Base-by-base conservation (phyloP, 2,797 vertebrate genomes). In the Acanthornis magna region DNA sequence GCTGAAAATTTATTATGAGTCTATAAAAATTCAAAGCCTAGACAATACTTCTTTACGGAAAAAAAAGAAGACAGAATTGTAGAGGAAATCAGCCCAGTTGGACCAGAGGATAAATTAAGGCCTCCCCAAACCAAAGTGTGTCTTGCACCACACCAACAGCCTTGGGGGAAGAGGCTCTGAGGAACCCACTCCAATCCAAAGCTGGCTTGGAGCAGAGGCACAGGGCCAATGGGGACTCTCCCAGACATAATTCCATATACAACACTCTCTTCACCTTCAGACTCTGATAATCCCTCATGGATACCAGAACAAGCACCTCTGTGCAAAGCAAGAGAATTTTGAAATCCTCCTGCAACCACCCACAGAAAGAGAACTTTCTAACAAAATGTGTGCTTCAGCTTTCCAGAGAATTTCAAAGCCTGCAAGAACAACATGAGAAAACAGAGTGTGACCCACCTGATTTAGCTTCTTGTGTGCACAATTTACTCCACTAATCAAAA, bases 401-500 rank as follows among this genome's bases (percentile, higher is more conserved):
- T 36, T 7, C 18, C 27, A 3, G 16, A 45, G 7, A 34, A 25
- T 7, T 5, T 13, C 27, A 70, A n/a, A 66, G 16, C 26, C 22
- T 6, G 6, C 27, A 55, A 47, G 23, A 65, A n/a, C 8, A 13
- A 21, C 16, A 29, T 7, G 15, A 48, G n/a, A 29, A 60, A 36
- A 16, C 21, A 55, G 36, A 53, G 29, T 0, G 4, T 0, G 5
- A 83, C 98, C 97, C 63, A 99, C 99, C 96, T 98, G 93, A 60
- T 97, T 54, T 1, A 99, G 94, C 38, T 98, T 97, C 93, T 95
- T 98, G 57, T 97, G 29, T 14, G 85, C 93, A 96, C 98, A 99
- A 91, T 98, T 99, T 57, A 99, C 98, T 47, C 98, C 99, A 5
- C 98, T 98, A 22, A 98, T 96, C 11, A 97, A 74, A 47, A 98